Base-by-base conservation (phyloP, 2,888 invertebrate species). In the Hirtodrosophila cameraria region DNA sequence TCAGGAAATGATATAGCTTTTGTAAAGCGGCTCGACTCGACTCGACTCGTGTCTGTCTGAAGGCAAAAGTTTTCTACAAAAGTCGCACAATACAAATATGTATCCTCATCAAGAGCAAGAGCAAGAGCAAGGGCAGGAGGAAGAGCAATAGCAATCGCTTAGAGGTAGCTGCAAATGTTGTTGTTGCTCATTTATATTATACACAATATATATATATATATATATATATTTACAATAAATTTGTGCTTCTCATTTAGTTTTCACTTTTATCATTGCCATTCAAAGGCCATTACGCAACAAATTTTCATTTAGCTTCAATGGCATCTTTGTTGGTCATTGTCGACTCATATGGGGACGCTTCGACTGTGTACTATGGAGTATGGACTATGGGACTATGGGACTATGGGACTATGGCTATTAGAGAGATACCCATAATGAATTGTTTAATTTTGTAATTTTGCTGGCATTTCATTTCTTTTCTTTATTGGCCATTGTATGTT, bases 211-310 rank as follows among this genome's bases (percentile, higher is more conserved):
- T 20, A 53, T 64, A 8, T 33, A 20, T 20, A 20, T 20, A 20
- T 20, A 7, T 23, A 23, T 23, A 6, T 23, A 69, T 78, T 60
- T 50, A 75, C 72, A 68, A 65, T 68, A 66, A 43, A 62, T 75
- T 74, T 73, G 8, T 59, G 70, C 63, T 72, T 59, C 60, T 61
- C 78, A 79, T 79, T 76, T 68, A 63, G 74, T 79, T 79, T 79
- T 73, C 76, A 79, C 83, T 79, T 79, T 79, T 65, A 59, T 38
- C 61, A 36, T 46, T 52, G 46, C 45, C 62, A 57, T 79, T 75
- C 80, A 58, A 64, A 46, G 36, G 60, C 57, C 72, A 72, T 78
- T 78, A 75, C 72, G 78, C 59, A 81, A 75, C 64, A 61, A 33
- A 60, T 68, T 78, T 71, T 52, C 48, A 49, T 49, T 71, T 25